phyloP scores from a whole-genome alignment of 2,797 vertebrate species.

The Stomatorhinus walkeri region DNA sequence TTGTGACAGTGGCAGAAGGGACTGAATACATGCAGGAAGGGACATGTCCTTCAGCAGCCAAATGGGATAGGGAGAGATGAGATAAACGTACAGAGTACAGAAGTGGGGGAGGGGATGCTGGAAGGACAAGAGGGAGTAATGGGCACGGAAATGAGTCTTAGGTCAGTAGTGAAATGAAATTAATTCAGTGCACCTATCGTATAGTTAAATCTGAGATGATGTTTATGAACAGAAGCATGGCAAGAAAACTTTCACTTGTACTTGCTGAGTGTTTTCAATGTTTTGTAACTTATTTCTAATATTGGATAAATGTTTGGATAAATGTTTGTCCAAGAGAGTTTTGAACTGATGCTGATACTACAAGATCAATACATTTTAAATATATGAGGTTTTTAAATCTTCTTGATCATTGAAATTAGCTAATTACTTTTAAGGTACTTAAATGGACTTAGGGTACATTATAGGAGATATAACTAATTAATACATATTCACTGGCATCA shows the following conservation, averaged over 20 bases:
- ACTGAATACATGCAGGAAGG: neutral
- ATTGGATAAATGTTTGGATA: neutral
- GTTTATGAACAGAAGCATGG: neutral
- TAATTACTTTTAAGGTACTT: neutral
- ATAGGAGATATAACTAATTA: neutral
- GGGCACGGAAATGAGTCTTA: neutral
- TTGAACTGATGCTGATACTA: neutral
- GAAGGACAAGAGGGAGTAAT: neutral
- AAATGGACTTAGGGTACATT: neutral
- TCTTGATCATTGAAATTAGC: neutral
- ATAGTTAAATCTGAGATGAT: neutral
- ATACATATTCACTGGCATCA: neutral
- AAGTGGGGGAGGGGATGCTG: neutral
- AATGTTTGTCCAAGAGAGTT: neutral
- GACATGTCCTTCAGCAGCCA: neutral
- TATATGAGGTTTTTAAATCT: neutral
- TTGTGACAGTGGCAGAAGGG: neutral
- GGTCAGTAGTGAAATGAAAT: neutral
- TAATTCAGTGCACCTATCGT: neutral
- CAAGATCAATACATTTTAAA: neutral
- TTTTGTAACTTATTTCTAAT: neutral
- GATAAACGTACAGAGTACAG: neutral
- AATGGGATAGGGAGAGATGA: neutral
- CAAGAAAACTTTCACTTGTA: neutral
- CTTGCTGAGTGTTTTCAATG: neutral